Conservation (phyloP, 2,797 vertebrate genomes). For the Chromis chromis region DNA sequence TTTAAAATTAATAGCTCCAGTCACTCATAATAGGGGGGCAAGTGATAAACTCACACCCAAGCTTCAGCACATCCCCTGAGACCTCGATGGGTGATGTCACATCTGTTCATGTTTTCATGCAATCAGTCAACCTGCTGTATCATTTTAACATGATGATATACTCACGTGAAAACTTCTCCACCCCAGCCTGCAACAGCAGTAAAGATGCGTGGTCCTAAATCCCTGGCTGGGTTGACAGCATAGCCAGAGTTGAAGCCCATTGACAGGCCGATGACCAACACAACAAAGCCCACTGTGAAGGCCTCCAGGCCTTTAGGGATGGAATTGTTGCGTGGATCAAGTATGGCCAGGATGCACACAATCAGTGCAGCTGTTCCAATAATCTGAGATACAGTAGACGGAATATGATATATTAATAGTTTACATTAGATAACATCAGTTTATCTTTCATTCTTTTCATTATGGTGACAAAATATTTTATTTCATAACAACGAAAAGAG, state of each 20-base stretch:
- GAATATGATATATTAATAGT: no score
- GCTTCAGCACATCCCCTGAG: no score
- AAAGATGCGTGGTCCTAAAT: constrained; percentile 85
- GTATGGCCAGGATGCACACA: constrained; percentile 85
- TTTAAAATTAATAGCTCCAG: no score
- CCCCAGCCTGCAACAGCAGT: constrained; percentile 91
- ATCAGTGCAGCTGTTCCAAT: constrained; percentile 84
- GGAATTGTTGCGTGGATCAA: constrained; percentile 89
- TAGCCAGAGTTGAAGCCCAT: constrained; percentile 90
- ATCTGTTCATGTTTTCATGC: no score
- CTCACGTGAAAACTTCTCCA: constrained; percentile 89
- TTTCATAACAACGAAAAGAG: background rate
- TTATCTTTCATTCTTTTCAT: background rate
- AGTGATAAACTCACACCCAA: no score
- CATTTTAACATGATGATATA: background rate
- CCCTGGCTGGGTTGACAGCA: constrained; percentile 86
- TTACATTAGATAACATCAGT: no score
- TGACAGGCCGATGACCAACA: constrained; percentile 90
- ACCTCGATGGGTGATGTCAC: no score
- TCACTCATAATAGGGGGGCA: no score
- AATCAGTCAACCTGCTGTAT: no score
- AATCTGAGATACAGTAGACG: constrained; percentile 75
- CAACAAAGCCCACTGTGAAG: constrained; percentile 89
- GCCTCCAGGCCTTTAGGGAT: constrained; percentile 88
- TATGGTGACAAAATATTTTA: background rate